phyloP scores from a whole-genome alignment of 2,113 vertebrate genomes.

The Beaufortia kweichowensis region DNA sequence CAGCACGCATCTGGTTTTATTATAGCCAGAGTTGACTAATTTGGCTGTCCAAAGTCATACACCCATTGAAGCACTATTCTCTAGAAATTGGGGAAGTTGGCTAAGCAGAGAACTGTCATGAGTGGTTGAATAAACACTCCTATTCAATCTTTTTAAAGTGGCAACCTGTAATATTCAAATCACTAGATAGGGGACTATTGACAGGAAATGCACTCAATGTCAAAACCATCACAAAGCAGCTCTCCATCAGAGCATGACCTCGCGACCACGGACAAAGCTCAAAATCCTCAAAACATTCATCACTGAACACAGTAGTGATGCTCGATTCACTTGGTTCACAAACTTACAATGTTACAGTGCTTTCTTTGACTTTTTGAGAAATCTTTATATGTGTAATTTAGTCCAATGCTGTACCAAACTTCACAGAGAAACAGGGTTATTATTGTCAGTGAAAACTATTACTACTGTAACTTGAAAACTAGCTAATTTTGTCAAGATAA shows the following conservation, averaged over 20 bases:
- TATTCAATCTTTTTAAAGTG: constrained; percentile 35
- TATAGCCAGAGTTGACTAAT: constrained; percentile 48
- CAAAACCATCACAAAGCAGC: constrained; percentile 26
- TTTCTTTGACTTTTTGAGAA: no score
- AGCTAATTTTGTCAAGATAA: no score
- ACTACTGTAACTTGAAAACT: no score
- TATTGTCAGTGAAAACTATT: no score
- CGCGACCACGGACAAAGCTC: not conserved
- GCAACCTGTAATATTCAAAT: constrained; percentile 40
- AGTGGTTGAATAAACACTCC: constrained; percentile 23
- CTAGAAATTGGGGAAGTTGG: constrained; percentile 16
- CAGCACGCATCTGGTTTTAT: constrained; percentile 16
- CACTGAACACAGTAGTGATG: not conserved
- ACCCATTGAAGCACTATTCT: constrained; percentile 11
- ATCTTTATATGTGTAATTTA: no score
- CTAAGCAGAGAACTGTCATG: constrained; percentile 38
- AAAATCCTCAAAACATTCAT: not conserved
- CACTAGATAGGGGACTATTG: constrained; percentile 39
- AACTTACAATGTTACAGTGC: no score
- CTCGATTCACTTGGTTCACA: no score
- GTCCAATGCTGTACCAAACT: no score
- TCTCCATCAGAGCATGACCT: constrained; percentile 10
- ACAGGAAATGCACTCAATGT: constrained; percentile 35
- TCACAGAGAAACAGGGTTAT: no score
- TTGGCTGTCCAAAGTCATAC: constrained; percentile 40